Conservation (phyloP, 92 coral and sea anemone genomes). For the Pocillopora meandrina region DNA sequence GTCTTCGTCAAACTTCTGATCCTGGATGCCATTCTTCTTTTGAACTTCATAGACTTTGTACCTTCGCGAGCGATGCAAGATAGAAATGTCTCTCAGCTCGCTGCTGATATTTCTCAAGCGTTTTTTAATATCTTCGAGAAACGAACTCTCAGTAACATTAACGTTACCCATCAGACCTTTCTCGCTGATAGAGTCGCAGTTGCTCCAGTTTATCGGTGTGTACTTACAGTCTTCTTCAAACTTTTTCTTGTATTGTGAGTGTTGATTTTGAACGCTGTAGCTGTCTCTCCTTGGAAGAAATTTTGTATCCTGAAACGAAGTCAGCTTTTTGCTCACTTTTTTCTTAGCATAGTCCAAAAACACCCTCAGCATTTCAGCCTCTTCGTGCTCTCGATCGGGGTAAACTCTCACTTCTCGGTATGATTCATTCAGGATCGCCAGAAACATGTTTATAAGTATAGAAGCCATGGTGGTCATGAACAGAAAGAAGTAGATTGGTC, state of each 20-base stretch:
- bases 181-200: constrained; percentile 19
- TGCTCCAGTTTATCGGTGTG: constrained; percentile 47
- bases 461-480: constrained; percentile 87
- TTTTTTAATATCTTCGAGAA: constrained; percentile 52
- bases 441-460: constrained; percentile 86
- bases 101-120: constrained; percentile 56
- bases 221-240: constrained; percentile 41
- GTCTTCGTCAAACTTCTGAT: not conserved
- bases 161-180: constrained; percentile 10
- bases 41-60: constrained; percentile 62
- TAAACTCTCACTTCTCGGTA: constrained; percentile 75
- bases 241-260: constrained; percentile 19
- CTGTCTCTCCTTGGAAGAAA: constrained; percentile 64
- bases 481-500: constrained; percentile 84
- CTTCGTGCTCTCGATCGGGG: constrained; percentile 64
- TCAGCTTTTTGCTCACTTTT: constrained; percentile 48
- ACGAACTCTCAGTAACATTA: constrained; percentile 42
- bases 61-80: constrained; percentile 43
- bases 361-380: constrained; percentile 69
- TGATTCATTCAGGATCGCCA: constrained; percentile 91
- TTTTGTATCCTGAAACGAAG: constrained; percentile 49
- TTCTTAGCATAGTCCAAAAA: constrained; percentile 75
- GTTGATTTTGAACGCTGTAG: constrained; percentile 53
- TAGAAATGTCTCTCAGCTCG: constrained; percentile 42
- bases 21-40: not conserved